phyloP scores from a whole-genome alignment of 2,113 vertebrate species.

The Triplophysa siluroides region DNA sequence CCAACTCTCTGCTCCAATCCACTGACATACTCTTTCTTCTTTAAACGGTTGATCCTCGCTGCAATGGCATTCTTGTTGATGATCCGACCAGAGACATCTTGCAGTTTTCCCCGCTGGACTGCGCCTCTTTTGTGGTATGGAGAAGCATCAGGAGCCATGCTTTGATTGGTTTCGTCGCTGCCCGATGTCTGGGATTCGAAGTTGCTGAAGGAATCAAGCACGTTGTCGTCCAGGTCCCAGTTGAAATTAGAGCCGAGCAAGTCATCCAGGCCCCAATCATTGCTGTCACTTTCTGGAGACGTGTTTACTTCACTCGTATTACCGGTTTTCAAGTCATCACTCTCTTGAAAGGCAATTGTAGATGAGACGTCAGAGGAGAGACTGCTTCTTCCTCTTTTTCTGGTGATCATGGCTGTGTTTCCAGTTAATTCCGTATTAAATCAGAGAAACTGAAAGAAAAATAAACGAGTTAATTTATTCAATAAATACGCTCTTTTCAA shows the following conservation, averaged over 20 bases:
- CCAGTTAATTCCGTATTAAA: not conserved
- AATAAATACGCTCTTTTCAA: too few species aligned
- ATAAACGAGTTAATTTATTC: too few species aligned
- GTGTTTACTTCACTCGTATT: conserved; percentile 30
- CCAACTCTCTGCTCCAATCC: conserved; percentile 84
- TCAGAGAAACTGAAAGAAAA: not conserved
- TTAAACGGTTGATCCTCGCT: conserved; percentile 88
- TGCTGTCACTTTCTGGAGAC: conserved; percentile 51
- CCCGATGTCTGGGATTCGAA: conserved; percentile 29
- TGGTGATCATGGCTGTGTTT: conserved; percentile 72
- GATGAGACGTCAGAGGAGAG: conserved; percentile 43
- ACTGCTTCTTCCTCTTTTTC: conserved; percentile 66
- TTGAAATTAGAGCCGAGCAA: conserved; percentile 65
- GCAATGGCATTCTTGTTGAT: conserved; percentile 84
- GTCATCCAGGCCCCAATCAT: conserved; percentile 66
- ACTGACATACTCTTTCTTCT: conserved; percentile 91
- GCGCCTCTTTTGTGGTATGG: conserved; percentile 37
- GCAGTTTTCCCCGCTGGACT: conserved; percentile 44
- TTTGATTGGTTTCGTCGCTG: conserved; percentile 40
- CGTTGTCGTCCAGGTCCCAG: conserved; percentile 65
- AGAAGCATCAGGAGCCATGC: conserved; percentile 43
- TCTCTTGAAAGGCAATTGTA: conserved; percentile 28
- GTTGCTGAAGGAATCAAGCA: conserved; percentile 55
- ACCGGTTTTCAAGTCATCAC: conserved; percentile 53
- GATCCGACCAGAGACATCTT: conserved; percentile 54